These are phyloP conservation scores for Trogon surrucura DNA, from an alignment of 2,113 vertebrate genomes.

Conservation along the genomic window DNA sequence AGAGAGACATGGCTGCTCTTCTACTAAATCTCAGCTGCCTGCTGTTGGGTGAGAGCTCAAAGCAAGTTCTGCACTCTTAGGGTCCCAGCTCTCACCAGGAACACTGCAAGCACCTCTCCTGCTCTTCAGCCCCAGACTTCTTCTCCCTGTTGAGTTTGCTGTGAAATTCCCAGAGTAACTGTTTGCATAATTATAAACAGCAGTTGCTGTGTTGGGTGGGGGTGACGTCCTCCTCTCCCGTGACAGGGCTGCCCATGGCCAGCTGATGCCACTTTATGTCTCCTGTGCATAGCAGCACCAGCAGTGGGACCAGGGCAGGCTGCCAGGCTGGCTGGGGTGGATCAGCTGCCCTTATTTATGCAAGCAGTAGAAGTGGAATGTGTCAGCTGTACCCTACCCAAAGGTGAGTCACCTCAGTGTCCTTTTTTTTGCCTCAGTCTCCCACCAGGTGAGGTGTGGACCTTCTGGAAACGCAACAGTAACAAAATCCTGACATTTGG, in stretches of 20 bases:
- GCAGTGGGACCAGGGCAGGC: background rate
- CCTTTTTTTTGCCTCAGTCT: background rate
- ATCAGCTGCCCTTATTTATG: background rate
- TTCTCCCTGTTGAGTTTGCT: background rate
- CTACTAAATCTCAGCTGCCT: background rate
- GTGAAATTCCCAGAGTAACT: background rate
- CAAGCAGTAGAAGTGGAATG: background rate
- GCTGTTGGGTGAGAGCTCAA: background rate
- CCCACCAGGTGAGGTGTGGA: background rate
- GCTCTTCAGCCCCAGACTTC: background rate
- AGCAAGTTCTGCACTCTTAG: background rate
- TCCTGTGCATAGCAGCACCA: too few relatives aligned
- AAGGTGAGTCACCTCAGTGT: background rate
- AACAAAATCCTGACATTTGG: background rate
- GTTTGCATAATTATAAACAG: background rate
- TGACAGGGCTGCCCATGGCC: background rate
- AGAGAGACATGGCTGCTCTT: background rate
- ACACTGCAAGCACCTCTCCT: background rate
- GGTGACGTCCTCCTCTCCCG: background rate
- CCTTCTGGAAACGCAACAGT: background rate
- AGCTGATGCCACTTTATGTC: background rate
- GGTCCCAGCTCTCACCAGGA: background rate
- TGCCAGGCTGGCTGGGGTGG: fast-evolving
- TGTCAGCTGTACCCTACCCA: background rate
- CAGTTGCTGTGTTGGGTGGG: fast-evolving